Conservation (phyloP, 2,888 invertebrate genomes). For the Macroteleia sp. region DNA sequence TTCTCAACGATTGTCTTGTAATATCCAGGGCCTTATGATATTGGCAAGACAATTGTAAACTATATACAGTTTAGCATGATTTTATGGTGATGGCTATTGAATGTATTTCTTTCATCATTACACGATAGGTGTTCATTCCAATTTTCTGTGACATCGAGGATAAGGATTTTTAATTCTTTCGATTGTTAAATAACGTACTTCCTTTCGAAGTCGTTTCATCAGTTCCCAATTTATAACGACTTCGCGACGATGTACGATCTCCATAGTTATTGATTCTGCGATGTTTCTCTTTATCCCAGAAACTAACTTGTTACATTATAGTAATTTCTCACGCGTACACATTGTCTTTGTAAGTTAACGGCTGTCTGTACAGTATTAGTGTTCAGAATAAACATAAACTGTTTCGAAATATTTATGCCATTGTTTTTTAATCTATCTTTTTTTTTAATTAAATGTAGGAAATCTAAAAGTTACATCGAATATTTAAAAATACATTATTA, state of each 20-base stretch:
- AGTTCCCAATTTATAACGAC: slow-evolving; percentile 75
- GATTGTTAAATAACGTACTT: too few relatives aligned
- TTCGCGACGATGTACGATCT: slow-evolving; percentile 76
- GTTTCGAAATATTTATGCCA: too few relatives aligned
- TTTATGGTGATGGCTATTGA: slow-evolving; percentile 77
- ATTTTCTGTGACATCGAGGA: too few relatives aligned
- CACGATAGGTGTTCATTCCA: slow-evolving; percentile 79
- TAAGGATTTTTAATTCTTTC: too few relatives aligned
- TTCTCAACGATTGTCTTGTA: slow-evolving; percentile 43
- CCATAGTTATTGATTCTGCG: slow-evolving; percentile 57
- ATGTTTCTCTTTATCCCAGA: slow-evolving; percentile 58
- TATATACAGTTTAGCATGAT: slow-evolving; percentile 36
- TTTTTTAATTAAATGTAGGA: too few relatives aligned
- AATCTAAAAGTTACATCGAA: too few relatives aligned
- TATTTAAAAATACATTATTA: too few relatives aligned
- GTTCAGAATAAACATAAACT: slow-evolving; percentile 74
- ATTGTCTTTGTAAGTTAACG: slow-evolving; percentile 75
- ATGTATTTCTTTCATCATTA: slow-evolving; percentile 71
- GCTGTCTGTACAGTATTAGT: slow-evolving; percentile 82
- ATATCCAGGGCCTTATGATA: slow-evolving; percentile 76
- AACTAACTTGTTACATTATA: slow-evolving; percentile 64
- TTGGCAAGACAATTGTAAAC: slow-evolving; percentile 63
- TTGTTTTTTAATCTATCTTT: too few relatives aligned
- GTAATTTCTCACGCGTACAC: slow-evolving; percentile 73
- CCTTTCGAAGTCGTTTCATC: slow-evolving; percentile 72